These are phyloP conservation scores for Apogon talboti DNA, from an alignment of 2,797 vertebrate species.

Conservation along the genomic window DNA sequence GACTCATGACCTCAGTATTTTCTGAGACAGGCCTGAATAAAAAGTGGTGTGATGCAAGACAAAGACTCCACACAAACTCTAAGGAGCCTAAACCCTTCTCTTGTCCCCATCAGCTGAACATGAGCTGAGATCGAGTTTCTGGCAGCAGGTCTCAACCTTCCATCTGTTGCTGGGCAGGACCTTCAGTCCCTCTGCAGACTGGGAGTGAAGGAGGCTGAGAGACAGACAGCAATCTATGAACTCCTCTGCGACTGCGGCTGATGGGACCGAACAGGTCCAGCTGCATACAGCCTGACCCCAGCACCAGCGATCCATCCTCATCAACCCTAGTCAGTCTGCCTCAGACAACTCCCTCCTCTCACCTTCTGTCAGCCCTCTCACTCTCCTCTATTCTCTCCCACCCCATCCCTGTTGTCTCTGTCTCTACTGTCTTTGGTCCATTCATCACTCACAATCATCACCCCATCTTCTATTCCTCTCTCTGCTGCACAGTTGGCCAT, in stretches of 20 bases:
- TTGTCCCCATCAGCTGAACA: slow-evolving; percentile 3
- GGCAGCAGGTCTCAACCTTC: slow-evolving; percentile 34
- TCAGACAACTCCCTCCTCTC: slow-evolving; percentile 9
- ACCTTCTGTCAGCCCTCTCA: slow-evolving; percentile 20
- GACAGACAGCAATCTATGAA: slow-evolving; percentile 39
- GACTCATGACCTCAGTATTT: too few relatives aligned
- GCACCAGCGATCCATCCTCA: slow-evolving; percentile 53
- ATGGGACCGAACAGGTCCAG: slow-evolving; percentile 38
- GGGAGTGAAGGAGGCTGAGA: slow-evolving; percentile 9
- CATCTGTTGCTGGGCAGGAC: slow-evolving; percentile 41
- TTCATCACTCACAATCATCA: slow-evolving; percentile 56
- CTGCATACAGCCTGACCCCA: slow-evolving; percentile 10
- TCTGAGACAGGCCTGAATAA: too few relatives aligned
- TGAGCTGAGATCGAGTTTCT: slow-evolving; percentile 21
- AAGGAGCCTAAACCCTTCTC: slow-evolving; percentile 2
- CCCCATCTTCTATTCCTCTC: slow-evolving; percentile 28
- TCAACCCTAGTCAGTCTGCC: slow-evolving; percentile 42
- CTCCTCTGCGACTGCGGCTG: slow-evolving; percentile 9
- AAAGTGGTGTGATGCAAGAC: background rate
- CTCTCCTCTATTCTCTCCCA: slow-evolving; percentile 21
- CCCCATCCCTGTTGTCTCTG: slow-evolving; percentile 15
- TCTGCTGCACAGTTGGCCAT: slow-evolving; percentile 46
- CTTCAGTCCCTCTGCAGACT: slow-evolving; percentile 14
- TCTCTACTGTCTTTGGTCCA: slow-evolving; percentile 40
- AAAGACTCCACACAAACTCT: background rate